Conservation (phyloP, 1,140 invertebrate genomes). For the Lepidurus arcticus region DNA sequence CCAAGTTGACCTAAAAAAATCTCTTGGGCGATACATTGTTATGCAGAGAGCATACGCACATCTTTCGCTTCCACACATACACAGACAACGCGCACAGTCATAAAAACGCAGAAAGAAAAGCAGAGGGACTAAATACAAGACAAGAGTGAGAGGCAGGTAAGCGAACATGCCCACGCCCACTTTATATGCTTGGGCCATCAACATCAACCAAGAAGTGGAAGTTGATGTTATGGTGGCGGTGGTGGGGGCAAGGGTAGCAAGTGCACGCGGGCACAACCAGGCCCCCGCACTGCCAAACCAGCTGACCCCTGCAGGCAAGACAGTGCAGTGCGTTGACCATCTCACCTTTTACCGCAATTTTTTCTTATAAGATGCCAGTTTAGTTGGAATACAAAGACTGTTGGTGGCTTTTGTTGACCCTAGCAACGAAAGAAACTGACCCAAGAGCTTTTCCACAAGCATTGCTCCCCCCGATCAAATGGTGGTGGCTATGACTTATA, state of each 20-base stretch:
- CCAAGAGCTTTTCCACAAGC: no score
- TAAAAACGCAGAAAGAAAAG: constrained; percentile 19
- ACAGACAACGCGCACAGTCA: constrained; percentile 4
- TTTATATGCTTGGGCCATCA: constrained; percentile 19
- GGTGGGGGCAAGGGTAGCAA: not conserved
- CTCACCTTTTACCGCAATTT: constrained; percentile 19
- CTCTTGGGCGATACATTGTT: constrained; percentile 16
- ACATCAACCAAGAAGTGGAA: constrained; percentile 8
- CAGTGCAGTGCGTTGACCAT: constrained; percentile 1
- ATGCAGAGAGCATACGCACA: constrained; percentile 18
- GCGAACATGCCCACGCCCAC: constrained; percentile 7
- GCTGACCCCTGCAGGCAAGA: constrained; percentile 7
- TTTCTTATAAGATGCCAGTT: not conserved
- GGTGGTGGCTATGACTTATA: no score
- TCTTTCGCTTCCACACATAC: constrained; percentile 12
- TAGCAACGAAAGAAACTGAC: not conserved
- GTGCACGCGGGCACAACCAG: not conserved
- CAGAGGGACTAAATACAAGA: not conserved
- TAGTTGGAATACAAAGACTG: not conserved
- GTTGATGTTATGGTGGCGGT: not conserved
- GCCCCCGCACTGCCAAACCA: not conserved
- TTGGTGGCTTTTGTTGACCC: not conserved
- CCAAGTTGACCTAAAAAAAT: not conserved
- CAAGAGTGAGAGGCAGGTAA: constrained; percentile 21
- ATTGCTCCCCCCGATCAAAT: no score